phyloP scores from a whole-genome alignment of 1,140 invertebrate genomes.

The Acarapis woodi region DNA sequence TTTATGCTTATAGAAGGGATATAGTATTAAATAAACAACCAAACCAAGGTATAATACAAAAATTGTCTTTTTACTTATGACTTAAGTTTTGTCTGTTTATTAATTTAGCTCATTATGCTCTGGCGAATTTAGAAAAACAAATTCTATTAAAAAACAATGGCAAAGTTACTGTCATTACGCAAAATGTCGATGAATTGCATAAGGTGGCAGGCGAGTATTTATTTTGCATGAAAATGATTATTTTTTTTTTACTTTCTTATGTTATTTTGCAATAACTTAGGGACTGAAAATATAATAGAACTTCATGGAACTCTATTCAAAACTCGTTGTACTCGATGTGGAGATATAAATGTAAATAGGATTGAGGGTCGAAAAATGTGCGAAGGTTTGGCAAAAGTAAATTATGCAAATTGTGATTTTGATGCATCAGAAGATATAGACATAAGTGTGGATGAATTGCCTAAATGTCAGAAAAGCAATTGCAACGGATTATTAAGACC shows the following conservation, averaged over 20 bases:
- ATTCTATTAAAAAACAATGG: constrained; percentile 26
- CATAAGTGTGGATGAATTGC: constrained; percentile 34
- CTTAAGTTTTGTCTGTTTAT: too few species aligned
- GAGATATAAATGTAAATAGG: constrained; percentile 31
- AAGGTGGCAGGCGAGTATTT: constrained; percentile 65
- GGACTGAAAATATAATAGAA: constrained; percentile 52
- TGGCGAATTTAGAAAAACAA: constrained; percentile 40
- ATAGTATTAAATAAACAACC: constrained; percentile 29
- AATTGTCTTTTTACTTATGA: too few species aligned
- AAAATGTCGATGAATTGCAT: constrained; percentile 86
- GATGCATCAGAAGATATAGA: constrained; percentile 20
- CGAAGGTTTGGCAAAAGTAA: constrained; percentile 21
- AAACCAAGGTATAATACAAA: too few species aligned
- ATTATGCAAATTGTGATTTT: too few species aligned
- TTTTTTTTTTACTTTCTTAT: too few species aligned
- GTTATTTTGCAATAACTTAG: too few species aligned
- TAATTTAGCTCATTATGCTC: constrained; percentile 41
- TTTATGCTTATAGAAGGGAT: constrained; percentile 40
- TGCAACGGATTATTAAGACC: constrained; percentile 47
- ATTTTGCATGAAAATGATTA: too few species aligned
- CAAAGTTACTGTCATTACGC: constrained; percentile 44
- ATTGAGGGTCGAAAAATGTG: constrained; percentile 52
- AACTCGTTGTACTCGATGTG: constrained; percentile 49
- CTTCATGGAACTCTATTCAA: constrained; percentile 60
- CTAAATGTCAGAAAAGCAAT: constrained; percentile 25